Evolutionary conservation across 64 coral and sea anemone species (phyloP), one percentile per base, ranked within the genome.

Genomic region (Hydrozoanthus tunicans): DNA sequence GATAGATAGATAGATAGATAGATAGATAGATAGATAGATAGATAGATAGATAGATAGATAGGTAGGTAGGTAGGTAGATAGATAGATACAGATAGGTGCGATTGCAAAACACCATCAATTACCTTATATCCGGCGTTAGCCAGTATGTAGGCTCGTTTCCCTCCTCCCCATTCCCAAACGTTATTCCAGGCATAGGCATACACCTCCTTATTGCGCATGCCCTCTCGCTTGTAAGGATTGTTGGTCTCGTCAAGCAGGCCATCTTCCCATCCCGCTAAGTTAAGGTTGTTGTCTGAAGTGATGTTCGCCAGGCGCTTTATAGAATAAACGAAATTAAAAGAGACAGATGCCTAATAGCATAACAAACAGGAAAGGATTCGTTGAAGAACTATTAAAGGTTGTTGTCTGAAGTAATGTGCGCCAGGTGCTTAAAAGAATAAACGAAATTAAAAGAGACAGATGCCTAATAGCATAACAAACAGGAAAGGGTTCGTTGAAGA

Each of bases 91-190:
- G 32, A 43, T 43, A 43, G 7, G 8, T 32, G 6, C 27, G 51
- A 77, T 12, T 10, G 14, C 51, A 77, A 3, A 9, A 77, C 7
- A 4, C 2, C 20, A 74, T 32, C 4, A 86, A 25, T 73, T 70
- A 96, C 95, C 84, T 94, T 96, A 43, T 96, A 96, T 0, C 95
- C 95, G 6, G 92, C 95, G 53, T 96, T 94, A 13, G 95, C 95
- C 78, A 96, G 69, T 5, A 70, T 9, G 71, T 96, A 96, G 7
- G 92, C 92, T 70, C 85, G 57, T 13, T 77, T 93, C 7, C 92
- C 92, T 23, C 85, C 77, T 14, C 95, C 92, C 93, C 93, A 93
- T 67, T 96, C 93, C 70, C 90, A 83, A 10, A 88, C 91, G 77
- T 94, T 94, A 79, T 93, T 93, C 95, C 95, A 96, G 5, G 95